Conservation (phyloP, 2,113 vertebrate species). For the Oryzias javanicus region DNA sequence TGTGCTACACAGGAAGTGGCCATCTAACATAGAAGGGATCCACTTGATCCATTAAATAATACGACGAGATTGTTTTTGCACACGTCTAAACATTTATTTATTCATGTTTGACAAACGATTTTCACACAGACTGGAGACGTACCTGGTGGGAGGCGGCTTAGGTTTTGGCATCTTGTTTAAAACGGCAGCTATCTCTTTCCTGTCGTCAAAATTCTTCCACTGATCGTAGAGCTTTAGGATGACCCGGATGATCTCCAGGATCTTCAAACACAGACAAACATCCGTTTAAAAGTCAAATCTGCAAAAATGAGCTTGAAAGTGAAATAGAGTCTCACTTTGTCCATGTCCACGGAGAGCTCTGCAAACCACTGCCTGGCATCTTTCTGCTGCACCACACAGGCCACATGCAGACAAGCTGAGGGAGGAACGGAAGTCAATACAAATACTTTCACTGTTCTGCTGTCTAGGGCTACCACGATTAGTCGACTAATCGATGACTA, state of each 20-base stretch:
- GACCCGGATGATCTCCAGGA: constrained; percentile 98
- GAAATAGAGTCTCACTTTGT: constrained; percentile 83
- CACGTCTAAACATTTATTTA: not conserved
- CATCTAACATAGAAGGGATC: too few relatives aligned
- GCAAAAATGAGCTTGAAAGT: not conserved
- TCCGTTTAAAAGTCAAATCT: too few relatives aligned
- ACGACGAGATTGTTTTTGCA: too few relatives aligned
- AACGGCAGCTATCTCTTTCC: constrained; percentile 96
- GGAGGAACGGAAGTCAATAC: constrained; percentile 10
- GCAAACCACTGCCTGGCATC: constrained; percentile 99
- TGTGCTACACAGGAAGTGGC: too few relatives aligned
- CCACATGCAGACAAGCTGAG: constrained; percentile 93
- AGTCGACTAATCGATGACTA: too few relatives aligned
- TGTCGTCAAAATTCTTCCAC: constrained; percentile 99
- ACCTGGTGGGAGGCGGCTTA: constrained; percentile 99
- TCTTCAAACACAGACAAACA: constrained; percentile 70
- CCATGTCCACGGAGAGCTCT: constrained; percentile 98
- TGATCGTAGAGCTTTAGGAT: constrained; percentile 98
- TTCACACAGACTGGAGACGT: not conserved
- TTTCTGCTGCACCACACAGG: constrained; percentile 98
- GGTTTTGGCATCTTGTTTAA: constrained; percentile 99
- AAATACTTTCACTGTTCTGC: not conserved
- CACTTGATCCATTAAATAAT: too few relatives aligned
- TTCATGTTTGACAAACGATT: too few relatives aligned
- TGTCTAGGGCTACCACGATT: too few relatives aligned